Conservation (phyloP, 2,888 invertebrate species). For the Rhagonycha lutea region DNA sequence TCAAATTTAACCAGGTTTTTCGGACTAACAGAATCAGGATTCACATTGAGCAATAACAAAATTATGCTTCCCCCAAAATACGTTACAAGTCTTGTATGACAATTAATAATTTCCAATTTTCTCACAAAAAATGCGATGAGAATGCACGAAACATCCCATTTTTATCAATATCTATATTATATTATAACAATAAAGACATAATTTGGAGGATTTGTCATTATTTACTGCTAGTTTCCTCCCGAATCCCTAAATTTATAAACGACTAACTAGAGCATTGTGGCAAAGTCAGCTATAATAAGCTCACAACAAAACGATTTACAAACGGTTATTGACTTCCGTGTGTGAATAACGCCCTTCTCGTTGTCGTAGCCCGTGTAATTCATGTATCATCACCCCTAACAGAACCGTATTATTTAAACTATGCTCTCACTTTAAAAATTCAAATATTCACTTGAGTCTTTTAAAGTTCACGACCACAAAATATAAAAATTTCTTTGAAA, state of each 20-base stretch:
- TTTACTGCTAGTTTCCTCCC: slow-evolving; percentile 29
- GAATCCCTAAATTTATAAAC: slow-evolving; percentile 36
- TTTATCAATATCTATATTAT: slow-evolving; percentile 22
- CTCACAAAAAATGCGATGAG: slow-evolving; percentile 4
- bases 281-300: slow-evolving; percentile 38
- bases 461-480: neutral
- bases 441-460: neutral
- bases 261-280: slow-evolving; percentile 44
- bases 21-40: neutral
- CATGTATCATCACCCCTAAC: slow-evolving; percentile 34
- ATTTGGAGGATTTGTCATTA: slow-evolving; percentile 33
- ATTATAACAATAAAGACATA: slow-evolving; percentile 34
- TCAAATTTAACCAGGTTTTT: neutral
- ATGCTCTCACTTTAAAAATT: neutral
- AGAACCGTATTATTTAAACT: slow-evolving; percentile 27
- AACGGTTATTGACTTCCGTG: slow-evolving; percentile 41
- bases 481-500: neutral
- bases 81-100: neutral
- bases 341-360: slow-evolving; percentile 35
- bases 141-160: slow-evolving; percentile 14
- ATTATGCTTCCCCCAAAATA: neutral
- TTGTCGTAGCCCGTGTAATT: slow-evolving; percentile 35
- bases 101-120: neutral
- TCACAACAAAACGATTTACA: slow-evolving; percentile 38
- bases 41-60: neutral